phyloP scores from a whole-genome alignment of 1,140 invertebrate genomes.

The Sitobion miscanthi region DNA sequence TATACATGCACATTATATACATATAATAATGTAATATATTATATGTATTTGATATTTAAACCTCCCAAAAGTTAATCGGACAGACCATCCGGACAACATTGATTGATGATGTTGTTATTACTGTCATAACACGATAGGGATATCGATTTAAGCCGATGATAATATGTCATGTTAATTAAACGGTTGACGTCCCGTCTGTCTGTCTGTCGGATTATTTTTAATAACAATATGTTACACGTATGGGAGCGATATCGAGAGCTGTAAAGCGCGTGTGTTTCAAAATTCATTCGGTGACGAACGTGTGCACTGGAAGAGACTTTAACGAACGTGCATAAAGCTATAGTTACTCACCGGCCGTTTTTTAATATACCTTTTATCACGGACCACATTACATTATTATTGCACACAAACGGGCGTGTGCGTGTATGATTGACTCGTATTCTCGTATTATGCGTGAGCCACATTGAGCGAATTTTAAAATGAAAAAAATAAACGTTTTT shows the following conservation, averaged over 20 bases:
- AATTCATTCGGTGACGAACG: background rate
- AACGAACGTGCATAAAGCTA: slow-evolving; percentile 2
- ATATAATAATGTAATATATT: slow-evolving; percentile 18
- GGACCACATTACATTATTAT: too few relatives aligned
- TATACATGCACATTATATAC: background rate
- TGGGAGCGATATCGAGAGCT: background rate
- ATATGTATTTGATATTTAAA: slow-evolving; percentile 30
- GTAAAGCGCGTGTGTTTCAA: background rate
- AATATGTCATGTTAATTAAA: slow-evolving; percentile 57
- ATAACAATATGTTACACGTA: slow-evolving; percentile 47
- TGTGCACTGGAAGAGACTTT: slow-evolving; percentile 8
- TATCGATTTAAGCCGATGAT: slow-evolving; percentile 53
- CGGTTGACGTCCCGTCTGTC: slow-evolving; percentile 50
- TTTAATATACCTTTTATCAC: background rate
- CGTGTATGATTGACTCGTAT: background rate
- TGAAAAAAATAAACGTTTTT: background rate
- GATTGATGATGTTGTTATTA: slow-evolving; percentile 56
- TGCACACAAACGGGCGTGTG: too few relatives aligned
- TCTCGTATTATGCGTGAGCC: background rate
- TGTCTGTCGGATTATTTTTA: slow-evolving; percentile 55
- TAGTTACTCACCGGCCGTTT: background rate
- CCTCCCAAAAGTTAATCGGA: slow-evolving; percentile 47
- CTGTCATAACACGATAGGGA: slow-evolving; percentile 56
- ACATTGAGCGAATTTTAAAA: background rate
- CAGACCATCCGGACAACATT: slow-evolving; percentile 43